Evolutionary conservation across 2,113 vertebrate species (phyloP), one percentile per base, ranked within the genome.

Genomic region (Gobiocypris rarus): DNA sequence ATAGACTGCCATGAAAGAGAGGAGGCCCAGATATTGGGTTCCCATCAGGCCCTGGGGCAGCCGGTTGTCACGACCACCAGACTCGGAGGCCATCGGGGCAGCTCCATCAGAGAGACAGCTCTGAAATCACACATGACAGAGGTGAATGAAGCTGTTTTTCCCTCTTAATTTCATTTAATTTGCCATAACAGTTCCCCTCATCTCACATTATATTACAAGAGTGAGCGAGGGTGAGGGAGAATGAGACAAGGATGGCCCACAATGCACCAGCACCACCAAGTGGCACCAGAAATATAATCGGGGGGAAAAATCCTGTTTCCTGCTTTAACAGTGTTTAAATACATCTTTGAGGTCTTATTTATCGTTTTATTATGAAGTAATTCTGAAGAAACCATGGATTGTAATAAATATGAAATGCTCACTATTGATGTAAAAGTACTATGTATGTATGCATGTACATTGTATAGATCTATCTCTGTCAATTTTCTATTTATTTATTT

Each of bases 161-260:
- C 88, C 85, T 92, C 90, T 95, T 94, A 95, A 95, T 96, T 95
- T 95, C 93, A 93, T 93, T 94, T 95, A 95, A 96, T 91, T 95
- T 86, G n/a, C 87, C 54, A 8, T 92, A 93, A 94, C 92, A 93
- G 85, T 89, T 88, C 89, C 86, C 93, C 88, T 93, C 85, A 90
- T 88, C 83, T 90, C 84, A 79, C 83, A 88, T 87, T 91, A 83
- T 91, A 74, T 61, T 89, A 83, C 82, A 87, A 38, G 9, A 90
- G 86, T 84, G 79, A 83, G 87, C 84, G 86, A 50, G 85, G 86
- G 82, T n/a, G 63, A 71, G 75, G 84, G 78, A 84, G 84, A 86
- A 52, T 14, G 61, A 81, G 54, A 41, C 1, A 15, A 48, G 17
- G 6, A 28, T 11, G 87, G 87, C 19, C 61, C 88, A 89, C 87